Evolutionary conservation across 2,888 invertebrate genomes (phyloP), one percentile per base, ranked within the genome.

Genomic region (Mythimna vitellina): DNA sequence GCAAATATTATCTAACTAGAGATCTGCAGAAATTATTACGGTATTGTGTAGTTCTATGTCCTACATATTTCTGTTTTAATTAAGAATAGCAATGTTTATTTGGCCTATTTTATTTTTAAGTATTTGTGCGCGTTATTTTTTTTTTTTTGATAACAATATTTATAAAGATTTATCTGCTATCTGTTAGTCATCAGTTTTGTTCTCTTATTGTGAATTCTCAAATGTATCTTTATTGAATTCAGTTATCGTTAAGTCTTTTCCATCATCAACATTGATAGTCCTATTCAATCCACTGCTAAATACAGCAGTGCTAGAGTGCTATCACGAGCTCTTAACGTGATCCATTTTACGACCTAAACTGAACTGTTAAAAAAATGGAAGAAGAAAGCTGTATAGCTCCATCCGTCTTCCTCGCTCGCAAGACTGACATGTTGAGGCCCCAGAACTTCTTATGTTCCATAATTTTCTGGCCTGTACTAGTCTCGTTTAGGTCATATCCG

Each of bases 1-100:
- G 85, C 78, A 85, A 85, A 74, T 69, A 79, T 38, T 79, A 78
- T 82, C 70, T 65, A 65, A 63, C 46, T 68, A 32, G 58, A 67
- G 79, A 82, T 82, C 83, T 67, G 32, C 51, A 66, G 25, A 58
- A 61, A 42, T 61, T 49, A 70, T 73, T 42, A 58, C 35, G 49
- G 12, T 61, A 58, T 62, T 70, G 68, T 70, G 51, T 54, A 65
- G 68, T 46, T 46, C 17, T 46, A 46, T 17, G 46, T 56, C 56
- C 64, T 63, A 81, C 49, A 69, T 79, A 60, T n/a, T 68, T 75
- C 10, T 75, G 42, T 56, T 68, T 70, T 74, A 68, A 74, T 58
- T 63, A 46, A 46, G 17, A 46, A 25, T 3, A 57, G 17, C 38
- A 42, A 3, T 70, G 54, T 63, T 68, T 70, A 42, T 68, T 60